Base-by-base conservation (phyloP, 2,888 invertebrate genomes). In the Zaprionus bogoriensis region DNA sequence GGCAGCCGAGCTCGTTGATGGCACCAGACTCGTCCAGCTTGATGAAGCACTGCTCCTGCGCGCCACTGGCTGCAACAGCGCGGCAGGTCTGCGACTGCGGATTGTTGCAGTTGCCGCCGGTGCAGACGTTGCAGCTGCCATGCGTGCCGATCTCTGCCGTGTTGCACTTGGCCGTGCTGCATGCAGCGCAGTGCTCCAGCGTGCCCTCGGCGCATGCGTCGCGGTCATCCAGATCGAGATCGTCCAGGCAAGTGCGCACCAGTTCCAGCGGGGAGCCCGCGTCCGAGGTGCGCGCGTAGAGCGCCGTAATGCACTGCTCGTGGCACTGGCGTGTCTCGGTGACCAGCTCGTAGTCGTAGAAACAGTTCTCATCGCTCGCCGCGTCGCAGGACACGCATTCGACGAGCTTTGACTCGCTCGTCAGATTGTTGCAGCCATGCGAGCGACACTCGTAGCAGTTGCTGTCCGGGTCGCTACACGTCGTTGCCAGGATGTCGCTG, bases 371-470 rank as follows among this genome's bases (percentile, higher is more conserved):
- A 42, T 80, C 67, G 1, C 36, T 39, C 20, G 69, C 53, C 0
- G 85, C 70, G 65, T 90, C 87, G 58, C 90, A 90, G 10, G 53
- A 47, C 3, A 85, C 10, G 25, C 90, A 90, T 14, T 88, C 75
- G 4, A 89, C 42, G 22, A 87, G 69, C 2, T 87, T 73, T 0
- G 30, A 4, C 14, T 67, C 64, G 20, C 42, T 45, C 5, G 51
- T 55, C 2, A 89, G 79, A 12, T 60, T 46, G 61, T 90, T 90
- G 59, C 90, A 90, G 25, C 80, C 87, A 57, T 67, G 77, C 0
- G 90, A 90, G 19, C 80, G 84, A 32, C 90, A 90, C 32, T 85
- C 71, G 46, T 85, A 77, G 60, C 90, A 90, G 1, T 59, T 46
- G 9, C 58, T 63, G 0, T 44, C 60, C 4, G 41, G 48, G 0